Base-by-base conservation (phyloP, 2,797 vertebrate genomes). In the Tragelaphus oryx region DNA sequence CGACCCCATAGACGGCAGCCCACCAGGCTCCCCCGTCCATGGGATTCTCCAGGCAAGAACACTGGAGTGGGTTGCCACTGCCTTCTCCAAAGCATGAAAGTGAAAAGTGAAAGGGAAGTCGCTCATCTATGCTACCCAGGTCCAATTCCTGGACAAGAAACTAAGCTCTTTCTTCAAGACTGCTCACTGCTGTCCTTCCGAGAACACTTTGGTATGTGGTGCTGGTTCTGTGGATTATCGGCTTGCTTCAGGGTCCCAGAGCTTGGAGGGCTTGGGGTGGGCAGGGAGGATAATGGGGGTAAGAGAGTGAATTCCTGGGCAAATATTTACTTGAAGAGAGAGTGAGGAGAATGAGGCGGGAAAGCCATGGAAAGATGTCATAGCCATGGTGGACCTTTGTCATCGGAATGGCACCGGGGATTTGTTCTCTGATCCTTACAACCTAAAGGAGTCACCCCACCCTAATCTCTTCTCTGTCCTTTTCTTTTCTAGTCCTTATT, bases 361-460 rank as follows among this genome's bases (percentile, higher is more conserved):
- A 41, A 26, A 37, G 30, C 5, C 16, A 1, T 6, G 18, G 37
- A 48, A 57, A 41, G 4, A 9, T 68, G 18, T 20, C 33, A 11
- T 3, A 24, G 4, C 33, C 57, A 28, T 1, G 22, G 24, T 16
- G 52, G 41, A 14, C 54, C n/a, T 52, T 18, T 41, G 28, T 59
- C 44, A 6, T 37, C 18, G 8, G 37, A 8, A 74, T 17, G 48
- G 33, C 81, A 33, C 14, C n/a, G 12, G 2, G 20, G 52, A 37
- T 44, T 4, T 5, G 11, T 18, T 22, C 44, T 13, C 13, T 4
- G 30, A 75, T 12, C 57, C 33, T 86, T 5, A 14, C 14, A 71
- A 8, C 17, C 71, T 16, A 59, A 41, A 50, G 2, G 46, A 83
- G 62, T 11, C 6, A 6, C 9, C 5, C 0, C 8, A 4, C 0